Percentiles rank a stretch among this genome's conserved stretches.
Evolutionary conservation across 92 coral and sea anemone genomes (phyloP).

Genomic region (Parazoanthus darwini): DNA sequence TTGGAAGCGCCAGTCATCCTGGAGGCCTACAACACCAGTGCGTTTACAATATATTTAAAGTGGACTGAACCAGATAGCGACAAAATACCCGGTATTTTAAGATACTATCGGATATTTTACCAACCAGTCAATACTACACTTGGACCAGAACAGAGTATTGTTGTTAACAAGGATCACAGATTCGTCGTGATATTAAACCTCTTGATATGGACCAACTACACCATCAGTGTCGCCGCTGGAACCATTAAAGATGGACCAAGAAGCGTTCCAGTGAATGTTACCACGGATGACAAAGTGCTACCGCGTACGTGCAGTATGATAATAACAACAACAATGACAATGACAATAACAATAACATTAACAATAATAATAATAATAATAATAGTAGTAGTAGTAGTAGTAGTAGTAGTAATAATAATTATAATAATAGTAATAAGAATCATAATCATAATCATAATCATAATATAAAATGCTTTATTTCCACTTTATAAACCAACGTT

Average conservation of each 20-base stretch:
- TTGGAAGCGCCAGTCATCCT: slow-evolving; percentile 31
- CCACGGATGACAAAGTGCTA: slow-evolving; percentile 8
- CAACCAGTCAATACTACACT: slow-evolving; percentile 20
- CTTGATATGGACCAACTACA: slow-evolving; percentile 28
- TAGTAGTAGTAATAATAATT: no score
- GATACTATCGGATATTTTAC: slow-evolving; percentile 30
- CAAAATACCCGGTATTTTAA: slow-evolving; percentile 10
- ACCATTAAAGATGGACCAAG: slow-evolving; percentile 31
- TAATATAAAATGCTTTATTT: no score
- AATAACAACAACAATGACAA: no score
- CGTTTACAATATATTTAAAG: slow-evolving; percentile 29
- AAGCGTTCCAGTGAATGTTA: slow-evolving; percentile 2
- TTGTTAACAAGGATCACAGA: not conserved
- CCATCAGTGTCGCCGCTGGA: slow-evolving; percentile 27
- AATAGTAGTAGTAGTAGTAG: no score
- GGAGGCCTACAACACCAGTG: slow-evolving; percentile 16
- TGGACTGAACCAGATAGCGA: slow-evolving; percentile 13
- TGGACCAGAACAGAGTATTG: slow-evolving; percentile 7
- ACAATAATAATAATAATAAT: no score
- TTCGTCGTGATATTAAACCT: not conserved
- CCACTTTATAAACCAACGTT: no score
- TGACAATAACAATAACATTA: no score
- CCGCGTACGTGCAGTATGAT: slow-evolving; percentile 15
- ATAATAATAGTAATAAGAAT: no score
- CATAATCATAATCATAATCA: no score